phyloP scores from a whole-genome alignment of 2,888 invertebrate species.

The Tachina lurida region DNA sequence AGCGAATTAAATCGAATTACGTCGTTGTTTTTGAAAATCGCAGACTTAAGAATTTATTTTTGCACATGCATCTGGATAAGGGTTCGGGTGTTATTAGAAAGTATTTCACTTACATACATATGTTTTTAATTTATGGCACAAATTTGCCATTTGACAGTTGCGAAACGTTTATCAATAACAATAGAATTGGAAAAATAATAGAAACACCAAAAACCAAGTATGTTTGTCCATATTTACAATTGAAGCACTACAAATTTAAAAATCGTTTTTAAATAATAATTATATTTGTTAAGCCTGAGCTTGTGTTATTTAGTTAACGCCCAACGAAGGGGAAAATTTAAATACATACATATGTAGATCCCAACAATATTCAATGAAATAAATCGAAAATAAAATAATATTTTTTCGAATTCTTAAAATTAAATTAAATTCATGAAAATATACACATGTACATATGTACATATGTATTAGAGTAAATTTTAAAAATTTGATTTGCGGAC shows the following conservation, averaged over 20 bases:
- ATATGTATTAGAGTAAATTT: too few species aligned
- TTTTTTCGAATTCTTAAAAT: too few species aligned
- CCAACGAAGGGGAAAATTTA: too few species aligned
- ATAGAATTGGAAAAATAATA: constrained; percentile 62
- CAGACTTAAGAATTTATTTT: neutral
- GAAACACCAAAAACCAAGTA: constrained; percentile 36
- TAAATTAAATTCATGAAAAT: too few species aligned
- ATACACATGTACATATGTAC: too few species aligned
- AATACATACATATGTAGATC: too few species aligned
- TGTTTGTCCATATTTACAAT: neutral
- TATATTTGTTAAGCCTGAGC: neutral
- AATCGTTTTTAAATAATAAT: neutral
- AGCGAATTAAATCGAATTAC: too few species aligned
- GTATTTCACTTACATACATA: constrained; percentile 53
- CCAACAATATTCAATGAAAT: too few species aligned
- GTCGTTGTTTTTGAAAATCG: too few species aligned
- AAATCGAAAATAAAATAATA: too few species aligned
- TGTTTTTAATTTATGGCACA: constrained; percentile 66
- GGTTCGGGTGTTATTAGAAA: constrained; percentile 34
- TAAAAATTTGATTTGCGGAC: too few species aligned
- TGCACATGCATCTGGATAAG: neutral
- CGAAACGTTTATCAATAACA: constrained; percentile 68
- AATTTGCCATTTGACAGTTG: constrained; percentile 70
- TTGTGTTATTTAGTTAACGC: neutral
- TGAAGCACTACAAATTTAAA: neutral